Base-by-base conservation (phyloP, 2,888 invertebrate species). In the Athrips mouffetella region DNA sequence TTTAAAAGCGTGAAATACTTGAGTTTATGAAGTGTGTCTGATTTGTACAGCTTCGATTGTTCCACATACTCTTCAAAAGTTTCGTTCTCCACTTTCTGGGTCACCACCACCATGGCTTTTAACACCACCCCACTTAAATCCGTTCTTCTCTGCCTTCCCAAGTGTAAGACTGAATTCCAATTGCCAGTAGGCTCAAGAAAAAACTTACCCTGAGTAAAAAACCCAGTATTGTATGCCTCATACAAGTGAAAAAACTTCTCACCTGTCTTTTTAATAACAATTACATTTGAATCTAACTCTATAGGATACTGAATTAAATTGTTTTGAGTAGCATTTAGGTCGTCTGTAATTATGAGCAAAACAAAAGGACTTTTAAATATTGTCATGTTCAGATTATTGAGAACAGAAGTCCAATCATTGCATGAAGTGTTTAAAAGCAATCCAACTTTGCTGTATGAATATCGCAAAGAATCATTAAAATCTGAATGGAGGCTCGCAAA, bases 21-120 rank as follows among this genome's bases (percentile, higher is more conserved):
- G 62, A 91, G 89, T 58, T 91, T 90, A 69, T 92, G 90, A 81
- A 92, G 84, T 0, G 91, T 90, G 73, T 93, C 92, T 20, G 90
- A 78, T 62, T 90, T 87, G 25, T 81, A 76, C 47, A 89, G 81
- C 16, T 78, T 78, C 3, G 89, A 87, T 39, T 80, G 79, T 13
- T 77, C 80, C 35, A 91, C 70, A 60, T 91, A 92, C 45, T 90
- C 71, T 50, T 89, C 76, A 54, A 91, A 76, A 2, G 79, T 80
- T 64, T 73, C 63, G 18, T 87, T 70, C 31, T 75, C 68, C 42
- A 87, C 71, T 50, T 83, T 69, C 4, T 74, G 68, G 0, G 75
- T 63, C 4, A 80, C 62, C 60, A 92, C 91, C 39, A 91, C 76
- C 50, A 89, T 85, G 46, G 89, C 84, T 62, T 87, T 90, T 39